Percentiles rank a stretch among this genome's conserved stretches.
phyloP scores from a whole-genome alignment of 2,797 vertebrate genomes.

The Acanthurus leucopareius region DNA sequence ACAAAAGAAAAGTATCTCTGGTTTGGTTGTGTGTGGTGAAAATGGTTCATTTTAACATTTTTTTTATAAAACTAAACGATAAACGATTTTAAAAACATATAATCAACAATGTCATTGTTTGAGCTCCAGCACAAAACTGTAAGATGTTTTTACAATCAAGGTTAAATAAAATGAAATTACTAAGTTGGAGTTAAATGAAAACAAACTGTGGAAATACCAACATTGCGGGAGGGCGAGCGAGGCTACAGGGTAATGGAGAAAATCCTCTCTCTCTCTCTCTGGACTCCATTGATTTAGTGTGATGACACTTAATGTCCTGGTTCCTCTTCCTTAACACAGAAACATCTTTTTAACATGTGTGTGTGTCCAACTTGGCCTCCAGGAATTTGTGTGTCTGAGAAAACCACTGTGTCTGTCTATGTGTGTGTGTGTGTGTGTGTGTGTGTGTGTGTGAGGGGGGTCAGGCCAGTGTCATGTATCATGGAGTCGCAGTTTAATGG shows the following conservation, averaged over 20 bases:
- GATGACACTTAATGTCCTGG: slow-evolving; percentile 24
- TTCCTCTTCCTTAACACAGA: slow-evolving; percentile 22
- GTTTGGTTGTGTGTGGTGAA: no score
- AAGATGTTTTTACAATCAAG: not conserved
- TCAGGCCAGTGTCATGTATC: slow-evolving; percentile 73
- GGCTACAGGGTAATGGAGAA: slow-evolving; percentile 5
- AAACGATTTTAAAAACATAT: not conserved
- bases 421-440: slow-evolving; percentile 27
- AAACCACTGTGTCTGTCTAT: slow-evolving; percentile 8
- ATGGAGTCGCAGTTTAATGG: slow-evolving; percentile 69
- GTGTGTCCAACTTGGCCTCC: slow-evolving; percentile 20
- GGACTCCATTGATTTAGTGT: slow-evolving; percentile 11
- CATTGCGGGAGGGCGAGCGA: not conserved
- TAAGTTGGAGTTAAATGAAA: not conserved
- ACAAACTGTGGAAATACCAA: not conserved
- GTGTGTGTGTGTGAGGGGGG: slow-evolving; percentile 22
- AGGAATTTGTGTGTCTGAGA: slow-evolving; percentile 40
- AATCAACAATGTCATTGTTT: not conserved
- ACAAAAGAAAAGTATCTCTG: not conserved
- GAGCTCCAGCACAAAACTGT: not conserved
- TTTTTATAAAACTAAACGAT: not conserved
- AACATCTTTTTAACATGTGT: slow-evolving; percentile 55
- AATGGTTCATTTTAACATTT: no score
- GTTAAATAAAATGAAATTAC: not conserved
- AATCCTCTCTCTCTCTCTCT: not conserved